These are phyloP conservation scores for Rhynchonema sp. DNA, from an alignment of 2,888 invertebrate genomes.

Conservation along the genomic window DNA sequence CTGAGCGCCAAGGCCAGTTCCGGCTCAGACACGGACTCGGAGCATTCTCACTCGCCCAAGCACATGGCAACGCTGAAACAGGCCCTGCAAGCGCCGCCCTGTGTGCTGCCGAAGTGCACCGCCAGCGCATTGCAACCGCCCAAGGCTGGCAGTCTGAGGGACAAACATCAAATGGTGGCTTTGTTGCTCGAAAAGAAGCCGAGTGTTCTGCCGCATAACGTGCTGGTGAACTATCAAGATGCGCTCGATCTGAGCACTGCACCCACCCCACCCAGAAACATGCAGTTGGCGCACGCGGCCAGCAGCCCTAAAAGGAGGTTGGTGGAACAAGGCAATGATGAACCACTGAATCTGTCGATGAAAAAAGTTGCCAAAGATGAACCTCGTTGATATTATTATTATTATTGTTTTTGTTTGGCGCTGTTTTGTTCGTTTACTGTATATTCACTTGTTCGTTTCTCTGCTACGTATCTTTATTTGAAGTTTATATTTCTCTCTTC, in stretches of 20 bases:
- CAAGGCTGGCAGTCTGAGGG: background rate
- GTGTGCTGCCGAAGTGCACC: conserved; percentile 1
- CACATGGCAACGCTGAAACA: conserved; percentile 73
- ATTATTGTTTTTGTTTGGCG: too few relatives aligned
- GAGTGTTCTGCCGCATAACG: conserved; percentile 9
- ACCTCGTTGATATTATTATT: too few relatives aligned
- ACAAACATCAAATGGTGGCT: conserved; percentile 10
- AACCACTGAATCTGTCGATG: conserved; percentile 71
- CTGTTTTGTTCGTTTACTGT: too few relatives aligned
- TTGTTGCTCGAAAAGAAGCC: conserved; percentile 8
- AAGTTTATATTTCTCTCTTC: too few relatives aligned
- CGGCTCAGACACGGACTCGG: conserved; percentile 80
- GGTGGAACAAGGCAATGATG: conserved; percentile 35
- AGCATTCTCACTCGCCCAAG: conserved; percentile 1
- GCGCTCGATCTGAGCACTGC: background rate
- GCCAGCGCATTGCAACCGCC: background rate
- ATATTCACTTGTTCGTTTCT: too few relatives aligned
- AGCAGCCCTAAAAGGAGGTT: background rate
- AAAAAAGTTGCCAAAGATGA: conserved; percentile 34
- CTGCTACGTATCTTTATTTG: too few relatives aligned
- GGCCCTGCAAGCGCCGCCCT: conserved; percentile 69
- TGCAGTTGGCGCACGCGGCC: background rate
- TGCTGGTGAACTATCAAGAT: conserved; percentile 4
- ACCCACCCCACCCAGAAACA: background rate
- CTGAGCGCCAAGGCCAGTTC: conserved; percentile 41